A percentile compares a stretch with the other conserved stretches of the same genome.
Conservation (phyloP, 2,888 invertebrate species). For the Epinotia bilunana region DNA sequence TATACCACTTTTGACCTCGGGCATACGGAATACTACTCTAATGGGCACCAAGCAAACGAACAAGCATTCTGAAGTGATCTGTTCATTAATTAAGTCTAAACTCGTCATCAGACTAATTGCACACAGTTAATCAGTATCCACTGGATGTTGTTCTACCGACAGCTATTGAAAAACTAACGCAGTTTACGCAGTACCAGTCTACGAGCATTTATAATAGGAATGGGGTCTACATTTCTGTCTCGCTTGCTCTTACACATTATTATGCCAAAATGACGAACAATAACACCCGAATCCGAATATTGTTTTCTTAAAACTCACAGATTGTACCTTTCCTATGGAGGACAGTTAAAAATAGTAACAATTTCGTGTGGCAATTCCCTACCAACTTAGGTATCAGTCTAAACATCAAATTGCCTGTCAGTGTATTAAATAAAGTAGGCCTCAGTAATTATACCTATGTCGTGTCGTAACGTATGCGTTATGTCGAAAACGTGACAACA, state of each 20-base stretch:
- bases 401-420: constrained; percentile 38
- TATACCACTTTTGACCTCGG: background rate
- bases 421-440: constrained; percentile 42
- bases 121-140: background rate
- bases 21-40: too few species aligned
- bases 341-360: constrained; percentile 12
- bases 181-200: background rate
- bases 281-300: too few species aligned
- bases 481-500: constrained; percentile 63
- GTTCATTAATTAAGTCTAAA: too few species aligned
- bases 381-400: constrained; percentile 36
- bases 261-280: too few species aligned
- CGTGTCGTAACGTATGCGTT: constrained; percentile 50
- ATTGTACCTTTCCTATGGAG: background rate
- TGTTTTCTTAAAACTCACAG: too few species aligned
- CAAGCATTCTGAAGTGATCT: background rate
- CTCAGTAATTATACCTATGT: constrained; percentile 51
- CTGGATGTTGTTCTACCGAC: background rate
- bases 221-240: too few species aligned
- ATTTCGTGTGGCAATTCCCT: constrained; percentile 31
- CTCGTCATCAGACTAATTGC: too few species aligned
- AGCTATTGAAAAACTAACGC: background rate
- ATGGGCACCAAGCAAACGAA: background rate
- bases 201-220: too few species aligned
- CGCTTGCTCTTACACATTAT: too few species aligned